Base-by-base conservation (phyloP, 2,888 invertebrate genomes). In the Calephelis perditalis region DNA sequence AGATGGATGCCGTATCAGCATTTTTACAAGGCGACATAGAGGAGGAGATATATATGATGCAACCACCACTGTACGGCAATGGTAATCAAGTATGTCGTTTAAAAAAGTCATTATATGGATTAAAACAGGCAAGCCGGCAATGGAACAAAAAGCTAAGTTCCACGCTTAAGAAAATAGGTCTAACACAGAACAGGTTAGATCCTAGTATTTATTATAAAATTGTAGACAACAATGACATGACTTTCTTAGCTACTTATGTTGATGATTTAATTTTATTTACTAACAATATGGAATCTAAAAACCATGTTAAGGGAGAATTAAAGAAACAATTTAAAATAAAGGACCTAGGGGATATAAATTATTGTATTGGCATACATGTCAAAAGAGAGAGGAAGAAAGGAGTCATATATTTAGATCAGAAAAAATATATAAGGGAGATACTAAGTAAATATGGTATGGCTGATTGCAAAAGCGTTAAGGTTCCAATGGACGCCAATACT, bases 11-110 rank as follows among this genome's bases (percentile, higher is more conserved):
- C 15, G 15, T 15, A 7, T 56, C 59, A 10, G 67, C 67, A 1
- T 70, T 70, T n/a, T 44, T 68, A 3, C 68, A 68, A 57, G 70
- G 67, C 8, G 65, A 68, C 11, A 64, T 70, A 8, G 69, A 69
- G 55, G 61, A 11, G 10, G 65, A 68, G 0, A 69, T 66, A 36
- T 69, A 66, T 45, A 71, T 69, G 69, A 4, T 2, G 37, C 67
- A 65, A 44, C 56, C 56, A 15, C 43, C 44, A 44, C 10, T 56
- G 9, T 67, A 65, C 47, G 46, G 61, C 36, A n/a, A n/a, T n/a
- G n/a, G n/a, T n/a, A n/a, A n/a, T n/a, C n/a, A n/a, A n/a, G n/a
- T n/a, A n/a, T n/a, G n/a, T n/a, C n/a, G n/a, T n/a, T 56, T 54
- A 57, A 54, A 46, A 62, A 70, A 67, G 68, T 70, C 60, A 62